Conservation (phyloP, 2,113 vertebrate genomes). For the Paralichthys olivaceus region DNA sequence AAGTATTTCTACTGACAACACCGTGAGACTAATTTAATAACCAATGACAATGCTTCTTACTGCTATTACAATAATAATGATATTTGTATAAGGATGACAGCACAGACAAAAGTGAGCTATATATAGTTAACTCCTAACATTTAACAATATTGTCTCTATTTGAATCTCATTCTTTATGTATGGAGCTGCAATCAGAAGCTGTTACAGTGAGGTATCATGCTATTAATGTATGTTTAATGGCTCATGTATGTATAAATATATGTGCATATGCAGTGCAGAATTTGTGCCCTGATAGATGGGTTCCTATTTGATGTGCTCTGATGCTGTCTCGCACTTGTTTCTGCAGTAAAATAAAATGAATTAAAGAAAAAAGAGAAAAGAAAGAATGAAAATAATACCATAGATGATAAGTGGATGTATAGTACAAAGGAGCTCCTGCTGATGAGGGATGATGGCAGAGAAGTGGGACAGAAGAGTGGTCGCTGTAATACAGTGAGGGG, state of each 20-base stretch:
- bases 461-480: slow-evolving; percentile 11
- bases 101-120: neutral
- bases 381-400: neutral
- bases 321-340: neutral
- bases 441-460: slow-evolving; percentile 4
- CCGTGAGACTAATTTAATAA: neutral
- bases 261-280: neutral
- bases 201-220: too few species aligned
- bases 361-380: neutral
- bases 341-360: neutral
- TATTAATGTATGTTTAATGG: neutral
- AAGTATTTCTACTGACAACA: neutral
- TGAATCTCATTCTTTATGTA: neutral
- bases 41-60: neutral
- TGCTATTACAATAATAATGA: neutral
- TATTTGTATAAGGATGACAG: neutral
- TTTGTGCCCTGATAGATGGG: neutral
- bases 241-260: neutral
- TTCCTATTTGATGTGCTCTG: neutral
- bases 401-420: neutral
- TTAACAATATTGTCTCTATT: neutral
- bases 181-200: neutral
- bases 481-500: neutral
- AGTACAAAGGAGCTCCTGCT: slow-evolving; percentile 4
- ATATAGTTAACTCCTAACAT: neutral